These are phyloP conservation scores for Melitaea cinxia DNA, from an alignment of 1,140 invertebrate genomes.

Conservation along the genomic window DNA sequence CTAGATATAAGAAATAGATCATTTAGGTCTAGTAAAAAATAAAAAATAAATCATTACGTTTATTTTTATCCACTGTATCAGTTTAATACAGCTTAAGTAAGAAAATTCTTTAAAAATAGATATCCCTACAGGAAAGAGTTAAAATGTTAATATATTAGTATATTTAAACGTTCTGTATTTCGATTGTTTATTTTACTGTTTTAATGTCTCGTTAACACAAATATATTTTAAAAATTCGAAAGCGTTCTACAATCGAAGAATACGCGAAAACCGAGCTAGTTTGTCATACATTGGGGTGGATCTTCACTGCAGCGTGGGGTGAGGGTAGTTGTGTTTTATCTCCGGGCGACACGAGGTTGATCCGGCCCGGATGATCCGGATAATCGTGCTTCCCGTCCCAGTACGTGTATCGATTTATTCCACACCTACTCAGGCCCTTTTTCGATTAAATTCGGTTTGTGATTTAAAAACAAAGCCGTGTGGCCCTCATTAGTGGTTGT, in stretches of 20 bases:
- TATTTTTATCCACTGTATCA: too few relatives aligned
- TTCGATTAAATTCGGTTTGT: constrained; percentile 4
- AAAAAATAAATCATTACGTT: too few relatives aligned
- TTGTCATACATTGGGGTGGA: constrained; percentile 28
- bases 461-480: neutral
- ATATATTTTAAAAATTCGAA: too few relatives aligned
- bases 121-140: too few relatives aligned
- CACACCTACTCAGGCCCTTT: constrained; percentile 25
- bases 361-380: constrained; percentile 74
- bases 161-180: too few relatives aligned
- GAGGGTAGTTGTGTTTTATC: constrained; percentile 70
- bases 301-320: constrained; percentile 29
- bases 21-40: too few relatives aligned
- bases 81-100: too few relatives aligned
- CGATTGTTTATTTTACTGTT: too few relatives aligned
- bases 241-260: neutral
- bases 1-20: too few relatives aligned
- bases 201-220: too few relatives aligned
- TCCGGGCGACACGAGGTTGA: constrained; percentile 73
- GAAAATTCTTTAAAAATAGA: too few relatives aligned
- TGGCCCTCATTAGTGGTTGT: neutral
- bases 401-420: constrained; percentile 53
- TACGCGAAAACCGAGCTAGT: constrained; percentile 6
- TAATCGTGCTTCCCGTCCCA: constrained; percentile 56
- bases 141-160: too few relatives aligned